Evolutionary conservation across 2,888 invertebrate genomes (phyloP).

Genomic region (Monoplex corrugatus): DNA sequence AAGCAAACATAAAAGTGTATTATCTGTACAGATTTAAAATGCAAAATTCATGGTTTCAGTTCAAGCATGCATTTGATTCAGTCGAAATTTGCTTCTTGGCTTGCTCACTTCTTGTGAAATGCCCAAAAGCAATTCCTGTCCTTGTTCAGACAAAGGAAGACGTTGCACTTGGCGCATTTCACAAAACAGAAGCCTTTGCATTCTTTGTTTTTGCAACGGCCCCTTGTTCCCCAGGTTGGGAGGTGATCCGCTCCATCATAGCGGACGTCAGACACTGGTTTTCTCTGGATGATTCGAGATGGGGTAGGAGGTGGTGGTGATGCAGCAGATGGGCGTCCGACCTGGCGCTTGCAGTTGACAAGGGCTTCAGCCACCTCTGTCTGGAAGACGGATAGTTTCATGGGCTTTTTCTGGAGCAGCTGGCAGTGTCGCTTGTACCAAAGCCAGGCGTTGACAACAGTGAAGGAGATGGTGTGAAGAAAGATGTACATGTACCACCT

Average conservation of each 20-base stretch:
- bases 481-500: conserved; percentile 59
- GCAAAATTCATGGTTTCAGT: too few relatives aligned
- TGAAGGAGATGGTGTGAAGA: conserved; percentile 55
- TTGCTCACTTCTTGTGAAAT: conserved; percentile 30
- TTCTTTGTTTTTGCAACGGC: conserved; percentile 40
- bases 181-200: conserved; percentile 31
- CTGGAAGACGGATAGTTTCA: too few relatives aligned
- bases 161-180: conserved; percentile 46
- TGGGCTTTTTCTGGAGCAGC: too few relatives aligned
- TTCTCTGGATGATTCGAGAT: conserved; percentile 1
- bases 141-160: conserved; percentile 45
- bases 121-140: conserved; percentile 52
- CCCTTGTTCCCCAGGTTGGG: conserved; percentile 37
- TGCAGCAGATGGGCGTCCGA: too few relatives aligned
- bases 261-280: conserved; percentile 45
- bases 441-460: conserved; percentile 56
- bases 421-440: conserved; percentile 53
- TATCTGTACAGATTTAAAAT: too few relatives aligned
- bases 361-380: too few relatives aligned
- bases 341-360: too few relatives aligned
- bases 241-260: conserved; percentile 45
- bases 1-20: too few relatives aligned
- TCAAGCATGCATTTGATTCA: too few relatives aligned
- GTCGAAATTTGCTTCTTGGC: too few relatives aligned
- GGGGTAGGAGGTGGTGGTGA: conserved; percentile 32